Percentiles rank a stretch among this genome's conserved stretches.
Evolutionary conservation across 2,888 invertebrate species (phyloP).

Genomic region (Linhomoeus sp.): DNA sequence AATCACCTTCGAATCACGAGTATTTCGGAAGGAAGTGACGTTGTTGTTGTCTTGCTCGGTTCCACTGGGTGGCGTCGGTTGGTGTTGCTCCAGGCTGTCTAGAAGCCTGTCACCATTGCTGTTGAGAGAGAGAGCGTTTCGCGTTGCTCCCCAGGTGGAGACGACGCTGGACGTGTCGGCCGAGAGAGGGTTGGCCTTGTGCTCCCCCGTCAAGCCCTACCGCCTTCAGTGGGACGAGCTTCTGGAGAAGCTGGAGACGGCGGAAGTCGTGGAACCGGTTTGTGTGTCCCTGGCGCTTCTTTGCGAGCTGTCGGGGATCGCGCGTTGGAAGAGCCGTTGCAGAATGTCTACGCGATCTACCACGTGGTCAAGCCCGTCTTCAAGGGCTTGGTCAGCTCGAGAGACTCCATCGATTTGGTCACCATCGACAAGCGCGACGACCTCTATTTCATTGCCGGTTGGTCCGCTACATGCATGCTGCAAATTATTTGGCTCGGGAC

Average conservation of each 20-base stretch:
- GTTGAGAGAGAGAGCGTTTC: too few relatives aligned
- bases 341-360: conserved; percentile 1
- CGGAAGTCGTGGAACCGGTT: not conserved
- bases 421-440: not conserved
- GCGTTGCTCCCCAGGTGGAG: too few relatives aligned
- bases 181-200: not conserved
- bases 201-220: not conserved
- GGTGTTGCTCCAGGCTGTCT: too few relatives aligned
- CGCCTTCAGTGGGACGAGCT: conserved; percentile 3
- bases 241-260: not conserved
- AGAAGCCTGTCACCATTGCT: too few relatives aligned
- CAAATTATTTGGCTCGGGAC: not conserved
- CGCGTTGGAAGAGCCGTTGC: not conserved
- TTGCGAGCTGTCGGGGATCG: too few relatives aligned
- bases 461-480: not conserved
- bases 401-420: conserved; percentile 3
- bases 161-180: not conserved
- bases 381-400: not conserved
- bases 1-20: too few relatives aligned
- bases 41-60: too few relatives aligned
- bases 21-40: too few relatives aligned
- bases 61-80: too few relatives aligned
- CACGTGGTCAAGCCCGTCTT: not conserved
- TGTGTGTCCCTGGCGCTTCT: too few relatives aligned
- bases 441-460: not conserved